A percentile compares a stretch with the other conserved stretches of the same genome.
Evolutionary conservation across 2,797 vertebrate genomes (phyloP).

Genomic region (Danio kyathit): DNA sequence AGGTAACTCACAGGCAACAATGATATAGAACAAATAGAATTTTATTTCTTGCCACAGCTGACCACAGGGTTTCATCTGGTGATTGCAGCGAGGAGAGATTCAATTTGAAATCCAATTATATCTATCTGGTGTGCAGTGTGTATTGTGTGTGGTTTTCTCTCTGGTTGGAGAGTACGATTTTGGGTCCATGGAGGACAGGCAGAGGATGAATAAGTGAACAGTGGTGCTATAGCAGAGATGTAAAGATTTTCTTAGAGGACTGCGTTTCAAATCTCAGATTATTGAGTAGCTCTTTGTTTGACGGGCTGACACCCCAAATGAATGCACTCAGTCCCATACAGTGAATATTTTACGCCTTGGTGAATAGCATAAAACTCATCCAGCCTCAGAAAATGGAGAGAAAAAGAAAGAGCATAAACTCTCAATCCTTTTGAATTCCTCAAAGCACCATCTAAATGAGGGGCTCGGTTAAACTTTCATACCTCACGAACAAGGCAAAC

Average conservation of each 20-base stretch:
- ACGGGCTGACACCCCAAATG: constrained; percentile 51
- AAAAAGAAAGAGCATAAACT: constrained; percentile 53
- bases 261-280: constrained; percentile 61
- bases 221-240: constrained; percentile 20
- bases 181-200: constrained; percentile 10
- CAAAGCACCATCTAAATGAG: constrained; percentile 65
- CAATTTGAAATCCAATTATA: constrained; percentile 55
- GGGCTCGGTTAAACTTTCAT: constrained; percentile 65
- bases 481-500: constrained; percentile 46
- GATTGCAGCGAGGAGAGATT: constrained; percentile 52
- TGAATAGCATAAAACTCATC: constrained; percentile 49
- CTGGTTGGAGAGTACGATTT: constrained; percentile 23
- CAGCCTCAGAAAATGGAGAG: constrained; percentile 29
- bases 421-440: constrained; percentile 64
- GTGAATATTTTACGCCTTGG: constrained; percentile 64
- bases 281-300: constrained; percentile 58
- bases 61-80: constrained; percentile 32
- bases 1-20: not conserved
- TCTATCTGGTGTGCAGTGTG: constrained; percentile 47
- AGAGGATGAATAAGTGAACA: constrained; percentile 48
- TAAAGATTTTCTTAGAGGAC: constrained; percentile 49
- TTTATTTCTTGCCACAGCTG: constrained; percentile 30
- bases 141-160: constrained; percentile 41
- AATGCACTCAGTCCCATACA: constrained; percentile 56
- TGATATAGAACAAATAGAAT: not conserved